These are phyloP conservation scores for Odontothrips loti DNA, from an alignment of 2,888 invertebrate species.

Conservation along the genomic window DNA sequence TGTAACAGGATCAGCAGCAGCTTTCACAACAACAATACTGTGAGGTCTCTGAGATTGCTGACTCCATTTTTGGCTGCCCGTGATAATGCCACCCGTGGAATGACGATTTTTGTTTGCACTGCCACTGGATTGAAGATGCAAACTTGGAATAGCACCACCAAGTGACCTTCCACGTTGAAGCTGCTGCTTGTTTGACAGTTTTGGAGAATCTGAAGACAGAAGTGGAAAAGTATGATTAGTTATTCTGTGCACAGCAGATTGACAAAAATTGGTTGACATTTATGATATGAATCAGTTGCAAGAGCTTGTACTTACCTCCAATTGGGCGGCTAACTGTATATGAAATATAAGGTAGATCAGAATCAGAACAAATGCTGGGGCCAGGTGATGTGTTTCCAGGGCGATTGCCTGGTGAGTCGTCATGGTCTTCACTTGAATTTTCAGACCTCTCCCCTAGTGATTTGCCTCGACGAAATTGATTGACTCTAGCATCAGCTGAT, in stretches of 20 bases:
- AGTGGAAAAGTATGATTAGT: constrained; percentile 27
- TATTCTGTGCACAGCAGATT: constrained; percentile 6
- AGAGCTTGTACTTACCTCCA: constrained; percentile 55
- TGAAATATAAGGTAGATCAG: constrained; percentile 85
- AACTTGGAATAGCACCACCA: constrained; percentile 39
- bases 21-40: constrained; percentile 75
- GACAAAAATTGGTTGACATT: constrained; percentile 26
- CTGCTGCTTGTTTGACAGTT: constrained; percentile 61
- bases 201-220: constrained; percentile 67
- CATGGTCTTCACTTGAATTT: constrained; percentile 36
- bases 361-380: constrained; percentile 82
- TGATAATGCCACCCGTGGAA: constrained; percentile 30
- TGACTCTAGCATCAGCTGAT: background rate
- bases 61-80: background rate
- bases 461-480: constrained; percentile 41
- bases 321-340: constrained; percentile 86
- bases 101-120: constrained; percentile 41
- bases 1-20: constrained; percentile 57
- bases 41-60: constrained; percentile 45
- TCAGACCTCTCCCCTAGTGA: constrained; percentile 41
- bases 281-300: constrained; percentile 27
- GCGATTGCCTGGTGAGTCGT: constrained; percentile 37
- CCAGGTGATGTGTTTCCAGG: constrained; percentile 73
- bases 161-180: constrained; percentile 42
- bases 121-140: constrained; percentile 36